A percentile compares a stretch with the other conserved stretches of the same genome.
phyloP scores from a whole-genome alignment of 2,888 invertebrate species.

The Ichneumoninae sp. region DNA sequence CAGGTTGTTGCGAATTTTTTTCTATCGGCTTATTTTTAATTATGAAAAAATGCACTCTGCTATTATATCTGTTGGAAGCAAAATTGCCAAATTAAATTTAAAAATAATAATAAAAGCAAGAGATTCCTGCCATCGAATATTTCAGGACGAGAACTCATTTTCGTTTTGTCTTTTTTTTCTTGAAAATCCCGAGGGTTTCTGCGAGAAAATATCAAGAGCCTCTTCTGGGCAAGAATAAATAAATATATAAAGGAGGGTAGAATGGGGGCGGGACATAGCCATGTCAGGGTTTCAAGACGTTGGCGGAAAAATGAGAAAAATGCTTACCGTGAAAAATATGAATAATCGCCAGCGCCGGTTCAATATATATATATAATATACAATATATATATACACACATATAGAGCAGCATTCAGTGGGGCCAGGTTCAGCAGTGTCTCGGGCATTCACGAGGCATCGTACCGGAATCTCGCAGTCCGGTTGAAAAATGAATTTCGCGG shows the following conservation, averaged over 20 bases:
- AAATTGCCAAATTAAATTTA: not conserved
- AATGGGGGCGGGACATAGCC: not conserved
- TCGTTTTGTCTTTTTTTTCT: not conserved
- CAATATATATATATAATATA: too few species aligned
- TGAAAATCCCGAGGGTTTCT: not conserved
- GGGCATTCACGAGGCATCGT: constrained; percentile 36
- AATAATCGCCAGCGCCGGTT: constrained; percentile 34
- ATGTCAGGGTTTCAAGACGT: constrained; percentile 19
- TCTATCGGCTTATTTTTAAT: not conserved
- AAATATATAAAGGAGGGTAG: constrained; percentile 13
- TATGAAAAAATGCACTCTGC: not conserved
- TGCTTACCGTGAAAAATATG: constrained; percentile 40
- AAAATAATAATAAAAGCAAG: not conserved
- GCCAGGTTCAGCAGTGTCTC: constrained; percentile 15
- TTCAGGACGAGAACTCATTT: not conserved
- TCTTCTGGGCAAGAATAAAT: constrained; percentile 22
- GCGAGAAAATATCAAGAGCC: constrained; percentile 33
- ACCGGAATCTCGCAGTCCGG: constrained; percentile 33
- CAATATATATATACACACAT: not conserved
- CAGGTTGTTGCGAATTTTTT: not conserved
- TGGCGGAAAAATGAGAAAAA: constrained; percentile 40
- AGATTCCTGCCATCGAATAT: not conserved
- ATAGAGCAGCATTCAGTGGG: not conserved
- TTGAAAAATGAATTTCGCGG: constrained; percentile 50
- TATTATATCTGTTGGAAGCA: not conserved